Conservation (phyloP, 2,888 invertebrate genomes). For the Agrotis exclamationis region DNA sequence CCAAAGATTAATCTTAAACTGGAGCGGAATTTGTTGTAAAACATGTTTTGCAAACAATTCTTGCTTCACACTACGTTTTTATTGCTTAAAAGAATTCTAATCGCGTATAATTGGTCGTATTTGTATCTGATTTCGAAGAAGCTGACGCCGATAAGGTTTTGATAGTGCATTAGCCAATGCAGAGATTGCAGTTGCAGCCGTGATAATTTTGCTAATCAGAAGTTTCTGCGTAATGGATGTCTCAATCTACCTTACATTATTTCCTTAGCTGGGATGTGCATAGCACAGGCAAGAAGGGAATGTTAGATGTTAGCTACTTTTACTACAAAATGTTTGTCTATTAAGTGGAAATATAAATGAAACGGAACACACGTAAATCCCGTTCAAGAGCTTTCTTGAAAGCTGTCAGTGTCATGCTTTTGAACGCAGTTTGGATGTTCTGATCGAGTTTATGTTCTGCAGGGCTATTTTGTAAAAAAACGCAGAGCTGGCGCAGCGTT, state of each 20-base stretch:
- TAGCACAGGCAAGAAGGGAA: too few species aligned
- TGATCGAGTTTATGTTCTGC: too few species aligned
- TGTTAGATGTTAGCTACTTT: too few species aligned
- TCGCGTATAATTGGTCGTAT: conserved; percentile 44
- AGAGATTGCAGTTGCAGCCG: conserved; percentile 10
- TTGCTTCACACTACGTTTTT: conserved; percentile 39
- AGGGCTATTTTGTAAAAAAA: too few species aligned
- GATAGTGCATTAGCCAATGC: conserved; percentile 43
- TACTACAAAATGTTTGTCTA: too few species aligned
- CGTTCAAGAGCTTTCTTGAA: too few species aligned
- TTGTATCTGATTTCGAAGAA: conserved; percentile 47
- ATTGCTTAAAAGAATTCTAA: conserved; percentile 40
- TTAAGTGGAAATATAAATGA: too few species aligned
- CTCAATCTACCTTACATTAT: conserved; percentile 1
- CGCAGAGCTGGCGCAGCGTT: too few species aligned
- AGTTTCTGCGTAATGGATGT: conserved; percentile 12
- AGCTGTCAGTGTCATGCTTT: too few species aligned
- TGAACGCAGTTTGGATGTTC: too few species aligned
- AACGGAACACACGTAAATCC: too few species aligned
- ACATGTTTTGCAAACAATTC: conserved; percentile 49
- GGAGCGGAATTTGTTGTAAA: conserved; percentile 43
- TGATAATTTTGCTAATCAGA: conserved; percentile 18
- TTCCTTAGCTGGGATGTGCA: not conserved
- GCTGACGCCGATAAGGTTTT: conserved; percentile 34
- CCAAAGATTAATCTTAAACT: conserved; percentile 58